Evolutionary conservation across 1,140 invertebrate species (phyloP).

Genomic region (Drosophila carrolli): DNA sequence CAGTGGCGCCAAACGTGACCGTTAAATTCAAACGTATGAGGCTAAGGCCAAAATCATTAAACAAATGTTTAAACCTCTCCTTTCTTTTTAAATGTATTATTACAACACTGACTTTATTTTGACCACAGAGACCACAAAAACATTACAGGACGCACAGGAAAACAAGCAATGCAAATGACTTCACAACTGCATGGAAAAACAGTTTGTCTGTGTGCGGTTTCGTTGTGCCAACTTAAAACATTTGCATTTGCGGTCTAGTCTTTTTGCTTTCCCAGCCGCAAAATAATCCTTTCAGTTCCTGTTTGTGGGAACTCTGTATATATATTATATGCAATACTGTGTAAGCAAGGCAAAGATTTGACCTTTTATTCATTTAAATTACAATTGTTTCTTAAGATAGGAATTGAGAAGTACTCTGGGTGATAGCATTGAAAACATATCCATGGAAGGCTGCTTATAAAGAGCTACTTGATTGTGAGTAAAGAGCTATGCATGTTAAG

Average conservation of each 20-base stretch:
- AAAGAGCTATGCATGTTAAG: background rate
- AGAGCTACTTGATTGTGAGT: background rate
- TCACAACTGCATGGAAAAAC: conserved; percentile 8
- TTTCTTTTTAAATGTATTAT: conserved; percentile 1
- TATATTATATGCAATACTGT: conserved; percentile 21
- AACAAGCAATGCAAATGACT: conserved; percentile 41
- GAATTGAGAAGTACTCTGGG: background rate
- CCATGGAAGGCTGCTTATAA: background rate
- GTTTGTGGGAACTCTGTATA: conserved; percentile 17
- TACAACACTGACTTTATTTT: conserved; percentile 5
- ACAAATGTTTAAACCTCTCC: background rate
- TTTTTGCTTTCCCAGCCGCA: conserved; percentile 33
- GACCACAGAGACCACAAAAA: conserved; percentile 34
- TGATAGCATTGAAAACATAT: background rate
- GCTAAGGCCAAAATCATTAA: background rate
- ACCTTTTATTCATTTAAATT: background rate
- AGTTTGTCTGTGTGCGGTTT: conserved; percentile 21
- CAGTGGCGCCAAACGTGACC: conserved; percentile 26
- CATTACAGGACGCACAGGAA: conserved; percentile 22
- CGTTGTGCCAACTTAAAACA: conserved; percentile 50
- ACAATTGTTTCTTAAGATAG: background rate
- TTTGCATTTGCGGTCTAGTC: conserved; percentile 62
- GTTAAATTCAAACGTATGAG: conserved; percentile 34
- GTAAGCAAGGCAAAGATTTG: background rate
- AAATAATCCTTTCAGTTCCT: conserved; percentile 56